Evolutionary conservation across 2,888 invertebrate genomes (phyloP), one percentile per base, ranked within the genome.

Genomic region (Philhelius pedissequus): DNA sequence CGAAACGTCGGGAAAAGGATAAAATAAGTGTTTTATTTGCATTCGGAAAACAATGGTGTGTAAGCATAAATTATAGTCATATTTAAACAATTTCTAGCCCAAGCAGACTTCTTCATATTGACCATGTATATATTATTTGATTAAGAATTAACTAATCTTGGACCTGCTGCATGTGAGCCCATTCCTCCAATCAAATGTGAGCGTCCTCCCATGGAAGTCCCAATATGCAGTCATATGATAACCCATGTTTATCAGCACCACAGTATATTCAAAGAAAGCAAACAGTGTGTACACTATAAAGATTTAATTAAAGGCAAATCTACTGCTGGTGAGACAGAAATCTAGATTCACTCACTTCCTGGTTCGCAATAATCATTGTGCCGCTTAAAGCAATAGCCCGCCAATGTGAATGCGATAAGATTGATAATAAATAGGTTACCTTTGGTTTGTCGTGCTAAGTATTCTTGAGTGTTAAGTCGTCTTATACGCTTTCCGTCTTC

Each of bases 321-420:
- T 38, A n/a, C 58, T 18, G 3, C 8, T 25, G 13, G n/a, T 45
- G 8, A 30, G 0, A 15, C 22, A 58, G n/a, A 60, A 13, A 3
- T 60, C 50, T n/a, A 7, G 3, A 30, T 64, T 13, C 0, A 87
- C 94, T 95, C 93, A 97, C 98, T 95, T 90, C 97, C 96, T 48
- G 97, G 95, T 93, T 99, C 98, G 92, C 99, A 99, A 87, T 95
- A 94, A 30, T 94, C 93, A 91, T 99, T 99, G 91, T 99, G 99
- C 87, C 98, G 93, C 88, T 96, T 93, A 90, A 97, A 99, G 90
- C 96, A 97, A 91, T 97, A 98, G 56, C 95, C 95, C 35, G 98
- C 97, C 87, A 95, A 91, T 45, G 95, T 90, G 92, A 97, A 96
- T 81, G 95, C 94, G 38, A 93, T 89, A 60, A 97, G 92, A 92